These are phyloP conservation scores for Sycobia sp. DNA, from an alignment of 1,140 invertebrate species.

Conservation along the genomic window DNA sequence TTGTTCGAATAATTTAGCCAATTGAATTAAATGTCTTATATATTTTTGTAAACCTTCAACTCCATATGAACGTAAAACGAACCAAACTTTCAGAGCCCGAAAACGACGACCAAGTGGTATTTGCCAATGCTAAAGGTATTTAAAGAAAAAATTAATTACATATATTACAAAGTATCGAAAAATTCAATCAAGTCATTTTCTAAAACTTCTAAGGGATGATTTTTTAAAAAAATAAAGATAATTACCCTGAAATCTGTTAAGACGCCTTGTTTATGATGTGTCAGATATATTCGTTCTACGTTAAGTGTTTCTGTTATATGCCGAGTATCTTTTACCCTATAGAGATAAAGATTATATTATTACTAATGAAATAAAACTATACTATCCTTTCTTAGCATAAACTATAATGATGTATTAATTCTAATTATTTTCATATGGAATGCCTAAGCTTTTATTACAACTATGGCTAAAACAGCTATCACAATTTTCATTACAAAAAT, in stretches of 20 bases:
- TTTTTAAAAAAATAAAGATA: conserved; percentile 2
- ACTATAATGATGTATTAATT: too few relatives aligned
- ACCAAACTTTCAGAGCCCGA: conserved; percentile 93
- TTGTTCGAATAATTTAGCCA: conserved; percentile 80
- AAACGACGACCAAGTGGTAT: conserved; percentile 90
- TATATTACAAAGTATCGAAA: background rate
- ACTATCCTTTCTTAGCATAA: too few relatives aligned
- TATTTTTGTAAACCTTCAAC: conserved; percentile 78
- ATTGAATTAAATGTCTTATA: conserved; percentile 75
- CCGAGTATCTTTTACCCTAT: conserved; percentile 79
- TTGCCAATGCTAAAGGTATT: conserved; percentile 81
- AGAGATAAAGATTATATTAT: conserved; percentile 6
- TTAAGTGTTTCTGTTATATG: conserved; percentile 85
- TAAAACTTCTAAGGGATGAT: too few relatives aligned
- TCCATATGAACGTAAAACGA: conserved; percentile 84
- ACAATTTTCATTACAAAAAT: too few relatives aligned
- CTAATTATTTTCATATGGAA: too few relatives aligned
- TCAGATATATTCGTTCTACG: conserved; percentile 90
- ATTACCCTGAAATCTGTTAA: conserved; percentile 83
- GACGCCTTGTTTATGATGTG: conserved; percentile 69
- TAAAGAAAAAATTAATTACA: background rate
- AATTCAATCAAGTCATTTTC: background rate
- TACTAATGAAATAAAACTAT: too few relatives aligned
- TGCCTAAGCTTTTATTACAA: too few relatives aligned
- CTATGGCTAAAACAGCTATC: too few relatives aligned